Percentiles rank a stretch among this genome's conserved stretches.
phyloP scores from a whole-genome alignment of 1,140 invertebrate genomes.

The Drosophila auraria region DNA sequence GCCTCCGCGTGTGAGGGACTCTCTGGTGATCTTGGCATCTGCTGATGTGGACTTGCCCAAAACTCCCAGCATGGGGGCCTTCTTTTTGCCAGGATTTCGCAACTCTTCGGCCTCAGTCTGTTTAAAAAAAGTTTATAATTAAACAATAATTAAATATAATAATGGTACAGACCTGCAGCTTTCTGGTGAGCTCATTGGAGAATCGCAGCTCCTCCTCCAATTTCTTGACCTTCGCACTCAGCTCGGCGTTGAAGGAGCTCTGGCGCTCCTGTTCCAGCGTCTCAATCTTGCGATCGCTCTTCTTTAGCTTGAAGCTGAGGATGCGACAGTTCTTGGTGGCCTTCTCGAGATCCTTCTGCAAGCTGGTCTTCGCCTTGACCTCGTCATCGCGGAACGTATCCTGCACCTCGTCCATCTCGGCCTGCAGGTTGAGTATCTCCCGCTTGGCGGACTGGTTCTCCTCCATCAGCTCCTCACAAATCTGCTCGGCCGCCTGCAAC shows the following conservation, averaged over 20 bases:
- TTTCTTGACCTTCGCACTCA: constrained; percentile 89
- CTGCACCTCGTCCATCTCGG: constrained; percentile 99
- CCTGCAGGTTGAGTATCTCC: constrained; percentile 96
- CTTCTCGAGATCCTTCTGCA: constrained; percentile 96
- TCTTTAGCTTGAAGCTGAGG: constrained; percentile 98
- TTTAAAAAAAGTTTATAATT: constrained; percentile 2
- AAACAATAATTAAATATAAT: neutral
- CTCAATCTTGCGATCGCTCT: constrained; percentile 96
- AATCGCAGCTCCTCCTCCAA: constrained; percentile 94
- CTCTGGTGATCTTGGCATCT: constrained; percentile 89
- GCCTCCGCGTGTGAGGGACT: constrained; percentile 89
- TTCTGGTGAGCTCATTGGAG: constrained; percentile 90
- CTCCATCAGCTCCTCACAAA: constrained; percentile 97
- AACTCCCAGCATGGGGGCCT: constrained; percentile 86
- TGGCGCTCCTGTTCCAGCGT: constrained; percentile 94
- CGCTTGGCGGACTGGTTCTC: constrained; percentile 98
- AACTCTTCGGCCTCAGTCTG: constrained; percentile 86
- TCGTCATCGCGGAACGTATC: constrained; percentile 99
- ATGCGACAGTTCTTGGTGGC: constrained; percentile 99
- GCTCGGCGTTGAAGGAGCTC: constrained; percentile 87
- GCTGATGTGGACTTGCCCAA: constrained; percentile 87
- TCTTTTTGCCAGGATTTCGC: constrained; percentile 87
- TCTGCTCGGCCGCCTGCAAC: constrained; percentile 92
- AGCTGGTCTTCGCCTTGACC: constrained; percentile 97
- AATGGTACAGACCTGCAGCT: constrained; percentile 85